phyloP scores from a whole-genome alignment of 2,797 vertebrate genomes.

The Parauchenoglanis ngamensis region DNA sequence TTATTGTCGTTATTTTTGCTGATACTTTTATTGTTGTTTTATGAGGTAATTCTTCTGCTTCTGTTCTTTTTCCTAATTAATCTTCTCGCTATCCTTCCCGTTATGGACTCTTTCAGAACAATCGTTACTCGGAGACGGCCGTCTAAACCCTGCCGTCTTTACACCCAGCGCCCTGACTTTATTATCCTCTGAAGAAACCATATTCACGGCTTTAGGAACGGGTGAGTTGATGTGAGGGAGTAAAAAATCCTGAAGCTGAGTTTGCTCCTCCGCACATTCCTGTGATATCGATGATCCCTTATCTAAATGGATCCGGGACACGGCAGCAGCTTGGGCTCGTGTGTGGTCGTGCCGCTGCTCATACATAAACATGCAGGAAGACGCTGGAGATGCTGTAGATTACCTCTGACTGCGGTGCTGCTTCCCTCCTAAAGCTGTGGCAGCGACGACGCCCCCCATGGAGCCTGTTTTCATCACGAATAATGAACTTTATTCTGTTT shows the following conservation, averaged over 20 bases:
- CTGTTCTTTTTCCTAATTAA: background rate
- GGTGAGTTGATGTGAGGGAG: constrained; percentile 25
- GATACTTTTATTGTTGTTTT: background rate
- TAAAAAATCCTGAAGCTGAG: constrained; percentile 33
- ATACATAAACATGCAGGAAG: constrained; percentile 55
- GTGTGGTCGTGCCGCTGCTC: constrained; percentile 46
- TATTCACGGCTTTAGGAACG: constrained; percentile 10
- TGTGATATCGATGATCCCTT: constrained; percentile 59
- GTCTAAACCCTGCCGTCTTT: background rate
- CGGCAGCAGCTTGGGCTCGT: constrained; percentile 48
- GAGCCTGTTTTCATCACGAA: constrained; percentile 1
- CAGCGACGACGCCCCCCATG: constrained; percentile 15
- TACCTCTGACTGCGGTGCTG: constrained; percentile 28
- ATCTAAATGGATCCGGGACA: constrained; percentile 60
- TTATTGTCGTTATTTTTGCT: too few species aligned
- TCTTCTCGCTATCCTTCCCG: background rate
- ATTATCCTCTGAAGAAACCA: background rate
- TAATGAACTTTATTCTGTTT: background rate
- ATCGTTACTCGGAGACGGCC: background rate
- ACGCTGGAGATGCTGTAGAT: constrained; percentile 41
- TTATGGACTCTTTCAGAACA: background rate
- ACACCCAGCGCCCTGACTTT: background rate
- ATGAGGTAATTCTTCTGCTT: background rate
- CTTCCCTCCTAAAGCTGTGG: constrained; percentile 22
- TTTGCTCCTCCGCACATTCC: constrained; percentile 40